These are phyloP conservation scores for Actinemys pallida DNA, from an alignment of 2,113 vertebrate species.

Conservation along the genomic window DNA sequence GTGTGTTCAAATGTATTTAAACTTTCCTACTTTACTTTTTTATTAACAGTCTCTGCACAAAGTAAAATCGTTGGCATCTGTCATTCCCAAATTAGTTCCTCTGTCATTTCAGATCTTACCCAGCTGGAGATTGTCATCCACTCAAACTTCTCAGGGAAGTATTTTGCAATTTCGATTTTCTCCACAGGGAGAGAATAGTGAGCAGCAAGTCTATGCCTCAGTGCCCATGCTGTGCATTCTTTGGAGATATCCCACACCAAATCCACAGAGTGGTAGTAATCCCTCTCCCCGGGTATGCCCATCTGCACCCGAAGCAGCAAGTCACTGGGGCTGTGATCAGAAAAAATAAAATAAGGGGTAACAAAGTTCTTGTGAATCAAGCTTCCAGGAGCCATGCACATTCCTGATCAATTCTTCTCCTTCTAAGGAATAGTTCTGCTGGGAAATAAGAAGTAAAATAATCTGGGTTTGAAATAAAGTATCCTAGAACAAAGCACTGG, in stretches of 20 bases:
- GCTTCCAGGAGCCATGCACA: neutral
- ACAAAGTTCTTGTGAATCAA: fast-evolving
- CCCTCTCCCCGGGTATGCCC: constrained; percentile 85
- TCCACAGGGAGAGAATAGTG: constrained; percentile 86
- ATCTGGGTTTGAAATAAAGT: neutral
- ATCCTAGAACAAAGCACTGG: neutral
- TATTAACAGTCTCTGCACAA: neutral
- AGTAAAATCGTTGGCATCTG: neutral
- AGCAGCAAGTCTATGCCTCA: constrained; percentile 84
- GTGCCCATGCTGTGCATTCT: constrained; percentile 82
- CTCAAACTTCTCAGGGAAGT: constrained; percentile 88
- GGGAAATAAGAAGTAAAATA: neutral
- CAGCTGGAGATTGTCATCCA: constrained; percentile 92
- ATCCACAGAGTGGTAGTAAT: constrained; percentile 82
- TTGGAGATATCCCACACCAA: constrained; percentile 88
- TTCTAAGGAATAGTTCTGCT: neutral
- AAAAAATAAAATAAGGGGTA: fast-evolving
- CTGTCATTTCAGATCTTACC: constrained; percentile 78
- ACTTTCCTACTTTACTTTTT: neutral
- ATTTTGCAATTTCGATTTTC: constrained; percentile 91
- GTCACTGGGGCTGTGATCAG: constrained; percentile 82
- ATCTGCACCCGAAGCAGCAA: constrained; percentile 88
- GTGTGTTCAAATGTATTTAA: fast-evolving
- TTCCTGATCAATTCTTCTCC: neutral
- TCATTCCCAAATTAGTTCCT: neutral